phyloP scores from a whole-genome alignment of 2,797 vertebrate genomes.

The Catharus ustulatus region DNA sequence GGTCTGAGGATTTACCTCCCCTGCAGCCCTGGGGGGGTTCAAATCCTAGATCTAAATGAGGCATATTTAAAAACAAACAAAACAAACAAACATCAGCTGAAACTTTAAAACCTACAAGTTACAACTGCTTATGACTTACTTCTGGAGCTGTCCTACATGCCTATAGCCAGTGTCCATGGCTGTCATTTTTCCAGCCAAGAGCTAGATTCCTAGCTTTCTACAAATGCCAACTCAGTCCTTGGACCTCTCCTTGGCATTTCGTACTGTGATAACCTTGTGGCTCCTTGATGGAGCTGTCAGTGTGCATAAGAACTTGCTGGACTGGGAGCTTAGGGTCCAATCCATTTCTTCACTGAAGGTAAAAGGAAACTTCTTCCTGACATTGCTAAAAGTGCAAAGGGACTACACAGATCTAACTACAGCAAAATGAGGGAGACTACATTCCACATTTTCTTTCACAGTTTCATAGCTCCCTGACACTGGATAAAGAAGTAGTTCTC shows the following conservation, averaged over 20 bases:
- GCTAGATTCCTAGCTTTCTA: neutral
- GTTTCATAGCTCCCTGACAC: neutral
- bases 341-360: neutral
- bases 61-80: neutral
- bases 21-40: neutral
- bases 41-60: neutral
- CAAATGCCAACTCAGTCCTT: fast-evolving
- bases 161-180: neutral
- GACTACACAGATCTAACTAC: neutral
- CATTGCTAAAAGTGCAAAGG: neutral
- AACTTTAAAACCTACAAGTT: neutral
- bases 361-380: neutral
- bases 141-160: neutral
- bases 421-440: neutral
- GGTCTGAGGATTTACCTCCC: neutral
- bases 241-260: neutral
- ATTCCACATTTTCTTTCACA: neutral
- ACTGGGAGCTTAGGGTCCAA: neutral
- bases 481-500: neutral
- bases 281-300: neutral
- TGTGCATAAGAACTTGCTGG: neutral
- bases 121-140: neutral
- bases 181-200: neutral
- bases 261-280: neutral
- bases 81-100: neutral